phyloP scores from a whole-genome alignment of 2,113 vertebrate genomes.

The Scomber japonicus region DNA sequence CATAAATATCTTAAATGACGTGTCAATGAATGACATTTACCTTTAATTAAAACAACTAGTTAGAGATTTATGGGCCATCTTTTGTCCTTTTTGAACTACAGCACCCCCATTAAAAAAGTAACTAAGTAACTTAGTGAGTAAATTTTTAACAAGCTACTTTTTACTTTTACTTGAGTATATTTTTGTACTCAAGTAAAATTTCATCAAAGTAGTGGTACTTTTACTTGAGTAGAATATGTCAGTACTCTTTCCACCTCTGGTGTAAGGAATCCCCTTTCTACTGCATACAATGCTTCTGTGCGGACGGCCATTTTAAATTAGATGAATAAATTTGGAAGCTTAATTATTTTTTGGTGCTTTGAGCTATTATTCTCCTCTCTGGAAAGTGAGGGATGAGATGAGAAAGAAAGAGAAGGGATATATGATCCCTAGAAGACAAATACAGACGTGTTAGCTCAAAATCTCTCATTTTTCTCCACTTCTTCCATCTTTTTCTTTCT shows the following conservation, averaged over 20 bases:
- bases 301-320: conserved; percentile 78
- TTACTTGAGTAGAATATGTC: no score
- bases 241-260: not conserved
- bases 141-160: no score
- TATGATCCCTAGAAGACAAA: conserved; percentile 78
- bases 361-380: conserved; percentile 81
- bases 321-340: conserved; percentile 81
- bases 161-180: no score
- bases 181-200: no score
- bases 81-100: no score
- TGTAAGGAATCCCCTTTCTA: conserved; percentile 56
- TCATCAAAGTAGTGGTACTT: no score
- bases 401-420: conserved; percentile 35
- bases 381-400: conserved; percentile 55
- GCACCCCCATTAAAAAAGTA: no score
- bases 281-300: conserved; percentile 50
- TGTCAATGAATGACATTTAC: no score
- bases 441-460: conserved; percentile 54
- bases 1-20: no score
- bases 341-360: conserved; percentile 84
- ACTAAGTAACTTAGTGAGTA: no score
- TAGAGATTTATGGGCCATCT: no score
- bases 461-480: conserved; percentile 34
- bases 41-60: no score
- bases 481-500: conserved; percentile 34